Percentiles rank a stretch among this genome's conserved stretches.
phyloP scores from a whole-genome alignment of 2,113 vertebrate species.

The Balaeniceps rex region DNA sequence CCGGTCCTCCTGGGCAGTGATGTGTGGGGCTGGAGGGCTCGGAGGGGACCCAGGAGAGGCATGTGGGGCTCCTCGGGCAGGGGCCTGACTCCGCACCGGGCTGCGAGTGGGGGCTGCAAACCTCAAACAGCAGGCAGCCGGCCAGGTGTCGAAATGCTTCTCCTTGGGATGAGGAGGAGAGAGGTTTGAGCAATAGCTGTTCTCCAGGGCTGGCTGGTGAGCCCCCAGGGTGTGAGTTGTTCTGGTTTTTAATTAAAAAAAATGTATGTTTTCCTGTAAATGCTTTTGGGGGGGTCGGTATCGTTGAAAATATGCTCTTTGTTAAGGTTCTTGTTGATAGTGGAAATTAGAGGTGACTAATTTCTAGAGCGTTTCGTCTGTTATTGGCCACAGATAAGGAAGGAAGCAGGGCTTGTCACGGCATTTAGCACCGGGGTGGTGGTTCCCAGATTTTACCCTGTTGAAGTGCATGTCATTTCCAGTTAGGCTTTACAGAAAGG shows the following conservation, averaged over 20 bases:
- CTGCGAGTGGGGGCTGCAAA: background rate
- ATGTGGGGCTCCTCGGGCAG: background rate
- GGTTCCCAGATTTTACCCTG: background rate
- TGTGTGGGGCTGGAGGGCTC: background rate
- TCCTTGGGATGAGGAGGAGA: background rate
- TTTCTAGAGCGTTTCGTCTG: background rate
- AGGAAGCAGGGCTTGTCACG: background rate
- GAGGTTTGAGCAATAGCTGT: background rate
- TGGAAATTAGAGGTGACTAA: background rate
- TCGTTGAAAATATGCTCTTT: background rate
- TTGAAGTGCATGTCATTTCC: background rate
- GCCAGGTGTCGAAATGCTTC: background rate
- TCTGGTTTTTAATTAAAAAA: background rate
- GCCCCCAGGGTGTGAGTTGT: rapidly evolving
- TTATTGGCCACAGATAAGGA: background rate
- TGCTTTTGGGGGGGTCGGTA: background rate
- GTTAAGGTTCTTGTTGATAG: background rate
- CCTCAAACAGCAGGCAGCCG: background rate
- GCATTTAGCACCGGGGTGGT: background rate
- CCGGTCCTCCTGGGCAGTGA: rapidly evolving
- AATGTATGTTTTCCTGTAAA: background rate
- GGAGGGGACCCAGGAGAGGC: background rate
- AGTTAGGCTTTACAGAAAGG: background rate
- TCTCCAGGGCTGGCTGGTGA: rapidly evolving
- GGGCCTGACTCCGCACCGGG: background rate